Conservation (phyloP, 1,140 invertebrate genomes). For the Lanistes nyassanus region DNA sequence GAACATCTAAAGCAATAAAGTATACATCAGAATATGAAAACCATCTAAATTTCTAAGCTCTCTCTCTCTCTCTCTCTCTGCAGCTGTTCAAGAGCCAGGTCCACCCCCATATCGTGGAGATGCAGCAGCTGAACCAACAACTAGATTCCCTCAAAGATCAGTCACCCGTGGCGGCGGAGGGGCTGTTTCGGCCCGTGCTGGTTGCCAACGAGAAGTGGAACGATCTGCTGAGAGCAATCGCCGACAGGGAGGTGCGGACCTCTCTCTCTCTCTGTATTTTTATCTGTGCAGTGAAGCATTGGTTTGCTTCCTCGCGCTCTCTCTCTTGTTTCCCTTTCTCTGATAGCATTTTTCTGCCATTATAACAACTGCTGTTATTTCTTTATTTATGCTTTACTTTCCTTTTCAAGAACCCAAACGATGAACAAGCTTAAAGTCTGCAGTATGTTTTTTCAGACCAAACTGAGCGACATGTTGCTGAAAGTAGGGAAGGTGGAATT, state of each 20-base stretch:
- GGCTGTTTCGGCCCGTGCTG: constrained; percentile 73
- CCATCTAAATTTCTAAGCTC: too few species aligned
- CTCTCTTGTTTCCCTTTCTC: too few species aligned
- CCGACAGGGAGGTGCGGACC: constrained; percentile 86
- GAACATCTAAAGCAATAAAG: too few species aligned
- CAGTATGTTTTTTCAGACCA: constrained; percentile 68
- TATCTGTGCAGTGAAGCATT: too few species aligned
- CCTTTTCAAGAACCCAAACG: too few species aligned
- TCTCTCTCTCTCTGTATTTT: too few species aligned
- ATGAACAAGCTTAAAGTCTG: too few species aligned
- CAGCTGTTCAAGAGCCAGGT: constrained; percentile 62
- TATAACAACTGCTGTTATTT: too few species aligned
- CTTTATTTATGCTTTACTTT: too few species aligned
- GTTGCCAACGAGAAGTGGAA: constrained; percentile 94
- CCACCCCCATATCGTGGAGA: constrained; percentile 57
- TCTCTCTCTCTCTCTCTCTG: constrained; percentile 9
- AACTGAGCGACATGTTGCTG: constrained; percentile 90
- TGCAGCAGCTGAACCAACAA: constrained; percentile 63
- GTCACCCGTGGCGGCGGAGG: constrained; percentile 88
- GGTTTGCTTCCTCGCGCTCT: too few species aligned
- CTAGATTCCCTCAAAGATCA: constrained; percentile 67
- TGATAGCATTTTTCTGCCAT: too few species aligned
- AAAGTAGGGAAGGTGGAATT: constrained; percentile 96
- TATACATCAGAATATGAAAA: too few species aligned
- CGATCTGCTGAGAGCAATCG: constrained; percentile 85